Percentiles rank a stretch among this genome's conserved stretches.
Evolutionary conservation across 2,113 vertebrate genomes (phyloP).

Genomic region (Grammomys surdaster): DNA sequence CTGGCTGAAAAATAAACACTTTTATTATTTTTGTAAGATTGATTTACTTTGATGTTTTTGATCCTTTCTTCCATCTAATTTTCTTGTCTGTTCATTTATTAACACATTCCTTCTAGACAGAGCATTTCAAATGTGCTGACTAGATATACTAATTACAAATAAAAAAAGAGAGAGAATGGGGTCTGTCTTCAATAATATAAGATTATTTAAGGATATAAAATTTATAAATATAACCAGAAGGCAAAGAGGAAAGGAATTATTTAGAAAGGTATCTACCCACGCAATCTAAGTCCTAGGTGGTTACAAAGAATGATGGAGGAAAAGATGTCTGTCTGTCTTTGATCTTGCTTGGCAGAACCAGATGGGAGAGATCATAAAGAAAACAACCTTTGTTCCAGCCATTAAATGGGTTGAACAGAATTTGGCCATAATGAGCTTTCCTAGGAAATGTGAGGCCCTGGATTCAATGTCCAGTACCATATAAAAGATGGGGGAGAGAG

Average conservation of each 20-base stretch:
- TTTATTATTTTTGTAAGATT: not conserved
- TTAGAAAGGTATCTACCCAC: too few species aligned
- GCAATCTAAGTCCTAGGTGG: not conserved
- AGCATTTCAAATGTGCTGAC: not conserved
- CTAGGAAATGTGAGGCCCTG: not conserved
- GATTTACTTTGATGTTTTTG: not conserved
- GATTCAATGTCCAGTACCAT: not conserved
- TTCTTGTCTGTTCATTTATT: not conserved
- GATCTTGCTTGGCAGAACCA: not conserved
- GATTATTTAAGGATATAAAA: not conserved
- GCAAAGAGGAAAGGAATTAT: not conserved
- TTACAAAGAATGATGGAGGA: not conserved
- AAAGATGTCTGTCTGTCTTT: not conserved
- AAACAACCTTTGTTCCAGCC: not conserved
- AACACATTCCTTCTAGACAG: not conserved
- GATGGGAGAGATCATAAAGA: not conserved
- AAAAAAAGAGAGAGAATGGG: not conserved
- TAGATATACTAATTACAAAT: not conserved
- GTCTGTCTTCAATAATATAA: not conserved
- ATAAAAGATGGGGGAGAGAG: not conserved
- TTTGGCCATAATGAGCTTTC: not conserved
- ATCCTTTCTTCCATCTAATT: constrained; percentile 23
- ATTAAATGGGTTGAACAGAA: not conserved
- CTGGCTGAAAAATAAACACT: not conserved
- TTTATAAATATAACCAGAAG: not conserved